Conservation (phyloP, 2,888 invertebrate species). For the Lycaena phlaeas region DNA sequence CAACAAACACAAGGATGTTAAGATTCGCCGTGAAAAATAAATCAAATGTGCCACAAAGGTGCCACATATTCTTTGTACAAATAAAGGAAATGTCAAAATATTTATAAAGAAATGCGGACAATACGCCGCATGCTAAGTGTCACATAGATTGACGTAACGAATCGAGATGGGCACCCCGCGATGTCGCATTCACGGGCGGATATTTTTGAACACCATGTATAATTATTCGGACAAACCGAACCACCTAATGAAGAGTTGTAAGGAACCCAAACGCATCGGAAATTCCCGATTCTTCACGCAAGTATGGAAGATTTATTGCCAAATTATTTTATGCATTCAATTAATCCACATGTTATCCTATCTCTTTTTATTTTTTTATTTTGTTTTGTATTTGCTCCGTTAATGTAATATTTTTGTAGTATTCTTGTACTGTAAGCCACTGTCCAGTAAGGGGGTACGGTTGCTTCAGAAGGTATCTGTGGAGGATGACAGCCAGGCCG, state of each 20-base stretch:
- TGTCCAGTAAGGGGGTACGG: too few species aligned
- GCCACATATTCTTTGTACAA: conserved; percentile 53
- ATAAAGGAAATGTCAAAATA: conserved; percentile 71
- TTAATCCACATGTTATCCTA: background rate
- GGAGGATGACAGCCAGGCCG: too few species aligned
- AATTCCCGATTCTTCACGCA: conserved; percentile 38
- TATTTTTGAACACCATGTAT: conserved; percentile 56
- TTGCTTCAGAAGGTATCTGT: too few species aligned
- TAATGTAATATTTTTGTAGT: too few species aligned
- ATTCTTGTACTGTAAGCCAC: too few species aligned
- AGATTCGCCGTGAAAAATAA: conserved; percentile 61
- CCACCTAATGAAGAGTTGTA: conserved; percentile 57
- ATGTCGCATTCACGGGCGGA: conserved; percentile 40
- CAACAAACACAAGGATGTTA: conserved; percentile 40
- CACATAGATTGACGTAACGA: conserved; percentile 68
- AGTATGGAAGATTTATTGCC: conserved; percentile 11
- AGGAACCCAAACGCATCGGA: conserved; percentile 39
- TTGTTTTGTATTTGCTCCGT: too few species aligned
- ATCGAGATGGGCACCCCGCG: conserved; percentile 61
- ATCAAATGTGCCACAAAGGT: conserved; percentile 65
- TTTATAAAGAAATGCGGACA: conserved; percentile 69
- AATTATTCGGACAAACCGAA: conserved; percentile 63
- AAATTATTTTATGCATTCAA: conserved; percentile 2
- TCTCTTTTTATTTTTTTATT: too few species aligned
- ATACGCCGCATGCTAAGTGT: conserved; percentile 54